Percentiles rank a stretch among this genome's conserved stretches.
Evolutionary conservation across 2,113 vertebrate genomes (phyloP).

Genomic region (Todiramphus chloris): DNA sequence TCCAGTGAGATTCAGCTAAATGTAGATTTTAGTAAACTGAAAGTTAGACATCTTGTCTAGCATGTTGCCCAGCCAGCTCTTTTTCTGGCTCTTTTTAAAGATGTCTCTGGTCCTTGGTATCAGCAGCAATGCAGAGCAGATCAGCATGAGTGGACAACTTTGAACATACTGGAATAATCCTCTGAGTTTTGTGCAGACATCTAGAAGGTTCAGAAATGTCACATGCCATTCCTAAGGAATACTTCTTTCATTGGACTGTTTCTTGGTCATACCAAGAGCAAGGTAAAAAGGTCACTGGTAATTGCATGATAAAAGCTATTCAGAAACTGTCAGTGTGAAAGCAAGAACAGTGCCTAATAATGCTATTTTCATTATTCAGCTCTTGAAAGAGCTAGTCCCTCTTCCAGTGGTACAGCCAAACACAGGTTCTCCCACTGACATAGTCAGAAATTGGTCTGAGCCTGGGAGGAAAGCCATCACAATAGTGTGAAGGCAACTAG

Average conservation of each 20-base stretch:
- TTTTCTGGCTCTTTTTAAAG: background rate
- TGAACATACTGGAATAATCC: background rate
- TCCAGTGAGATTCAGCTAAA: background rate
- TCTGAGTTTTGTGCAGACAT: background rate
- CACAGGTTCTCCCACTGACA: background rate
- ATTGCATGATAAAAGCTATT: background rate
- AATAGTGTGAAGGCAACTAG: background rate
- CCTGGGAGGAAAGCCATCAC: background rate
- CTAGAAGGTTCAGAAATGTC: background rate
- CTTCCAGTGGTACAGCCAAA: background rate
- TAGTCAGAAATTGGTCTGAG: background rate
- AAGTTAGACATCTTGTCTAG: background rate
- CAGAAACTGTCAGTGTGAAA: background rate
- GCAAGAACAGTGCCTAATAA: background rate
- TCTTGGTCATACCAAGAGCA: background rate
- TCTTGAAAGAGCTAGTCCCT: background rate
- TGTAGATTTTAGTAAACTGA: background rate
- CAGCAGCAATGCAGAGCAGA: background rate
- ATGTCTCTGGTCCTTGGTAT: background rate
- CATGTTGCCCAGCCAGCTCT: fast-evolving
- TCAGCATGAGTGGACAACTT: background rate
- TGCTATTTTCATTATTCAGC: background rate
- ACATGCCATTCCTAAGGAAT: background rate
- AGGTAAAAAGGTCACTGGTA: background rate
- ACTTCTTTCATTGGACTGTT: background rate